Evolutionary conservation across 2,113 vertebrate genomes (phyloP).

Genomic region (Lutjanus erythropterus): DNA sequence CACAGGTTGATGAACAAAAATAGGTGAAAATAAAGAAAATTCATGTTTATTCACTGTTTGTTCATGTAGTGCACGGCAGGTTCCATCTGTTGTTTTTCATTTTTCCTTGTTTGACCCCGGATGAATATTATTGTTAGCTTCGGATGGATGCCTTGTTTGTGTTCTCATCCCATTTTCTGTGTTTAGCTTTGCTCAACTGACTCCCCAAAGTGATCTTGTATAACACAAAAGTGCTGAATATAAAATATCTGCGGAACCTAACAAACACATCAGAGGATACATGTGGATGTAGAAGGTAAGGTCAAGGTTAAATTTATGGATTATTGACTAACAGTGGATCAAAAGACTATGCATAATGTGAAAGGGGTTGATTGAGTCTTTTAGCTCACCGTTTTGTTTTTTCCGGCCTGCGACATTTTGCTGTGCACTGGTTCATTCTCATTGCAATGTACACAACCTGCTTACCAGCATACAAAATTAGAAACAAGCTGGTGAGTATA

Average conservation of each 20-base stretch:
- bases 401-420: neutral
- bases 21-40: constrained; percentile 26
- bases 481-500: too few species aligned
- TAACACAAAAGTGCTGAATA: constrained; percentile 26
- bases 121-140: constrained; percentile 55
- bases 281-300: neutral
- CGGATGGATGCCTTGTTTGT: constrained; percentile 47
- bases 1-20: constrained; percentile 8
- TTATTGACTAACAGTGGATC: constrained; percentile 4
- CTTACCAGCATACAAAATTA: too few species aligned
- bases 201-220: constrained; percentile 5
- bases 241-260: neutral
- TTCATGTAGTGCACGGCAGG: constrained; percentile 32
- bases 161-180: constrained; percentile 15
- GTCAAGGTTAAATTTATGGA: neutral
- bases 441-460: too few species aligned
- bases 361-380: too few species aligned
- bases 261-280: constrained; percentile 1
- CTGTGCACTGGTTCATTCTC: too few species aligned
- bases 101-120: constrained; percentile 55
- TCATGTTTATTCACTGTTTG: constrained; percentile 62
- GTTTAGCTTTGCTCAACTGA: neutral
- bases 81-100: constrained; percentile 73
- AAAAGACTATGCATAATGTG: neutral
- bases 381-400: too few species aligned